Conservation (phyloP, 2,888 invertebrate genomes). For the Operophtera brumata region DNA sequence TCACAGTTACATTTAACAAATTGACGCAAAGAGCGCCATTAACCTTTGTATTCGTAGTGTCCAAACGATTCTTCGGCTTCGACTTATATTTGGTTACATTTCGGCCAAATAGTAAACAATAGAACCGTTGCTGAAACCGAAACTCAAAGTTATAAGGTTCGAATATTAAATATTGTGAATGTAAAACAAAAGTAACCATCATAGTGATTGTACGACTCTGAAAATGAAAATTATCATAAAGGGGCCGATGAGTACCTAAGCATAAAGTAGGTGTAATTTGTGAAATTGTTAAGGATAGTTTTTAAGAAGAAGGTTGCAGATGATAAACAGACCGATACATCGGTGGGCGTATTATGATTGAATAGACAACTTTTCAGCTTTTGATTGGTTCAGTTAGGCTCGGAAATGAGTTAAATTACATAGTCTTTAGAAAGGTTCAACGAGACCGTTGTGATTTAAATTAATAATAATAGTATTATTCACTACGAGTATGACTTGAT, state of each 20-base stretch:
- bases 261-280: background rate
- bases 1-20: constrained; percentile 34
- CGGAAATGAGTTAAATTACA: too few species aligned
- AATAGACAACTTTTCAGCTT: background rate
- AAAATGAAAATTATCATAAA: background rate
- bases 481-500: too few species aligned
- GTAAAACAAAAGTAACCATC: background rate
- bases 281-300: background rate
- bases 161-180: background rate
- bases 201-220: background rate
- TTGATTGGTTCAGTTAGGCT: too few species aligned
- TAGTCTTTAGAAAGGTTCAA: too few species aligned
- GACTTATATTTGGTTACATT: background rate
- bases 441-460: too few species aligned
- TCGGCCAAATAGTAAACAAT: background rate
- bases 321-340: background rate
- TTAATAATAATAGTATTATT: too few species aligned
- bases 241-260: background rate
- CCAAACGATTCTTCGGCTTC: constrained; percentile 4
- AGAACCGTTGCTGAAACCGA: background rate
- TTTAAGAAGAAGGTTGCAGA: background rate
- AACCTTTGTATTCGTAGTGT: constrained; percentile 28
- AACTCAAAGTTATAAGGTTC: background rate
- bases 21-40: constrained; percentile 34
- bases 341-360: background rate